phyloP scores from a whole-genome alignment of 2,797 vertebrate genomes.

The Semotilus atromaculatus region DNA sequence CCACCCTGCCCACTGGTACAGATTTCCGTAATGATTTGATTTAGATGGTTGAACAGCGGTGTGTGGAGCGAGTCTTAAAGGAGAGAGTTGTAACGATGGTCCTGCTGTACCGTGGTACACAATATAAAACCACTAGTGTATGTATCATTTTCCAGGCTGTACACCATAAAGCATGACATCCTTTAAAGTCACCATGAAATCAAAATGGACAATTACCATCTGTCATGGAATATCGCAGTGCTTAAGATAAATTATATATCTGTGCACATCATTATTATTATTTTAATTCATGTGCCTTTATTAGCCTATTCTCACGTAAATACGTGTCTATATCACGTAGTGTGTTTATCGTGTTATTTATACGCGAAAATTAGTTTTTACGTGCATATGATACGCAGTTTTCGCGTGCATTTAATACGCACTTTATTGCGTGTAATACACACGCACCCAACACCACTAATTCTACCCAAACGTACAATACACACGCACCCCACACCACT shows the following conservation, averaged over 20 bases:
- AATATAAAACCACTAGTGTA: conserved; percentile 38
- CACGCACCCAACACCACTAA: too few species aligned
- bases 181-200: not conserved
- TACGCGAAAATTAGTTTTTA: too few species aligned
- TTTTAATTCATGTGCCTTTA: not conserved
- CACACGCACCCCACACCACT: too few species aligned
- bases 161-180: not conserved
- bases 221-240: not conserved
- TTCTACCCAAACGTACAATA: too few species aligned
- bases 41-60: conserved; percentile 39
- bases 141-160: conserved; percentile 23
- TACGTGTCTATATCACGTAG: too few species aligned
- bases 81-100: not conserved
- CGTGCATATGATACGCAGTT: too few species aligned
- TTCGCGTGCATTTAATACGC: too few species aligned
- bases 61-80: conserved; percentile 13
- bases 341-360: too few species aligned
- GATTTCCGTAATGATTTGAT: conserved; percentile 53
- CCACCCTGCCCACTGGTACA: conserved; percentile 32
- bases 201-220: not conserved
- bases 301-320: too few species aligned
- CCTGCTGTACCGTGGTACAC: not conserved
- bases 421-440: too few species aligned
- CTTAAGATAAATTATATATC: not conserved
- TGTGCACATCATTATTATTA: not conserved